Base-by-base conservation (phyloP, 2,113 vertebrate genomes). In the Lamprotornis superbus region DNA sequence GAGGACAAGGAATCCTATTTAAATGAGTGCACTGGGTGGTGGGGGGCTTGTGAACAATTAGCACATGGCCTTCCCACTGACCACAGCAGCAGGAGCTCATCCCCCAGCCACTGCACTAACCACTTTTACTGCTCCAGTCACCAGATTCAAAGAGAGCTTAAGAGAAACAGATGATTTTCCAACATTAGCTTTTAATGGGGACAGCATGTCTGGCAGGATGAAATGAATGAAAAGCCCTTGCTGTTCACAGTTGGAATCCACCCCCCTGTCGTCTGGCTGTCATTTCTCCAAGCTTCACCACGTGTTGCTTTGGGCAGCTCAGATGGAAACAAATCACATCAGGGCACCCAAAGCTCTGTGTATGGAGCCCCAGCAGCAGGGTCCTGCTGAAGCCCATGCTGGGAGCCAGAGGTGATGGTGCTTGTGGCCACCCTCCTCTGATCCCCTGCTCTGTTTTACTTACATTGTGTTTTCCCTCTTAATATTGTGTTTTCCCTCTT, bases 141-240 rank as follows among this genome's bases (percentile, higher is more conserved):
- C 49, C 2, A 15, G 65, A 61, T 55, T 93, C 65, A 81, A 49
- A 60, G n/a, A 67, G 53, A 92, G 63, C 27, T 79, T 57, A 63
- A 94, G 77, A 82, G 78, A 87, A 94, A 60, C 84, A 89, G 90
- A 93, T 91, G 74, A 93, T 95, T 96, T 84, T 63, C 95, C 20
- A 53, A 52, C 84, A 92, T 78, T 82, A 83, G 30, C 68, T 88
- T 94, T 84, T 94, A 90, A 73, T 88, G 80, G 95, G 71, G 87
- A 78, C 81, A 59, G 28, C 30, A 50, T 67, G 75, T 69, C 81
- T 78, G 63, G 65, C 33, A 42, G 73, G 61, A 35, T 33, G 22
- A 35, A 75, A 86, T 18, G 68, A 92, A 89, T 39, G 24, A 75
- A n/a, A 74, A 83, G 55, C 56, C 57, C 56, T 90, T 11, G 83